Conservation (phyloP, 2,113 vertebrate species). For the Columbina picui region DNA sequence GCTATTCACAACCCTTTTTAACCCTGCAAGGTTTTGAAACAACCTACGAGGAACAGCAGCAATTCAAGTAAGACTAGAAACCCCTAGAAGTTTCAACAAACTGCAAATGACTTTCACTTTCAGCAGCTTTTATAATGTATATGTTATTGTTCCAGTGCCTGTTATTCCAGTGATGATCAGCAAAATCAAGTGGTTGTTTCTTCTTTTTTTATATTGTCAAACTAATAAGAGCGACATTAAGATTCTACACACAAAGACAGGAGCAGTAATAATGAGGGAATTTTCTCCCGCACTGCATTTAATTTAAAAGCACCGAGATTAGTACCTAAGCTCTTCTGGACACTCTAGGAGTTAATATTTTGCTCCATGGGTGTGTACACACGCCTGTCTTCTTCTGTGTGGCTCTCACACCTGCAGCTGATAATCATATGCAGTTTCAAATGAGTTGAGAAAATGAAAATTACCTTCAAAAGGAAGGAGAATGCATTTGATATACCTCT, state of each 20-base stretch:
- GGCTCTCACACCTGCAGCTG: conserved; percentile 66
- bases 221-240: conserved; percentile 46
- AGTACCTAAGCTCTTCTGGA: background rate
- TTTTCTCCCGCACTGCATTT: conserved; percentile 23
- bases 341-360: background rate
- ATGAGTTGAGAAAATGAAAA: conserved; percentile 73
- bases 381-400: background rate
- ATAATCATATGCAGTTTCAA: conserved; percentile 53
- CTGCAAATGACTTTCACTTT: conserved; percentile 3
- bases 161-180: background rate
- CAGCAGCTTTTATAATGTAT: background rate
- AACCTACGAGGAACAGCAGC: background rate
- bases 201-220: background rate
- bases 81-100: background rate
- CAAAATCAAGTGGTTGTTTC: conserved; percentile 7
- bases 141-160: background rate
- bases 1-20: background rate
- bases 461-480: conserved; percentile 64
- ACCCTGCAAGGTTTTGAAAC: background rate
- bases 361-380: background rate
- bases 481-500: conserved; percentile 68
- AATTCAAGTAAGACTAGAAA: background rate
- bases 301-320: conserved; percentile 48
- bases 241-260: background rate
- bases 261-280: conserved; percentile 29